Evolutionary conservation across 2,797 vertebrate genomes (phyloP).

Genomic region (Margarornis squamiger): DNA sequence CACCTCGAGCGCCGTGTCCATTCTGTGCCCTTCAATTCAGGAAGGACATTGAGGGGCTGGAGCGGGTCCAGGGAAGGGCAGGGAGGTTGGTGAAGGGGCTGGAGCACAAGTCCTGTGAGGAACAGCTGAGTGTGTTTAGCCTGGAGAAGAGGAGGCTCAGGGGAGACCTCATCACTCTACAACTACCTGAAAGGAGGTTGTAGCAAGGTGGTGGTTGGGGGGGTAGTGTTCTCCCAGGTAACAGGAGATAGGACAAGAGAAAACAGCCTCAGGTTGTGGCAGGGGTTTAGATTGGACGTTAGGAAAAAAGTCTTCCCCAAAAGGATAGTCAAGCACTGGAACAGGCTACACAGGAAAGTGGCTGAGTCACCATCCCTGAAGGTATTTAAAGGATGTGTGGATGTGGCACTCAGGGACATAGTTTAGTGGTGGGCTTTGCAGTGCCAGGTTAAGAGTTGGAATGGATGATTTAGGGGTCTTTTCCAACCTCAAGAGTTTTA

Average conservation of each 20-base stretch:
- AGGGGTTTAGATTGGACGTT: neutral
- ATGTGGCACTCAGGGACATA: neutral
- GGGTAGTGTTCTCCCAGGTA: neutral
- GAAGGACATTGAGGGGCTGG: neutral
- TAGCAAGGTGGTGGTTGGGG: fast-evolving
- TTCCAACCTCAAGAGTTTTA: neutral
- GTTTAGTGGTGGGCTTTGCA: neutral
- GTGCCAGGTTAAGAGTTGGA: neutral
- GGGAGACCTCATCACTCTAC: neutral
- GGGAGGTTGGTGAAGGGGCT: neutral
- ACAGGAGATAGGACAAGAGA: neutral
- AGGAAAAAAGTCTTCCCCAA: neutral
- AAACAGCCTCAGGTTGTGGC: neutral
- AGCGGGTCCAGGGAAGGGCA: neutral
- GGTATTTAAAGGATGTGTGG: neutral
- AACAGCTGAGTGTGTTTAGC: neutral
- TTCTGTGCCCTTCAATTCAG: neutral
- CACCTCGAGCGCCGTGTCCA: neutral
- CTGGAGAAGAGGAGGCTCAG: neutral
- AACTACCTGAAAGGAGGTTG: neutral
- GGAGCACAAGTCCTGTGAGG: neutral
- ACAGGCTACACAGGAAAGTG: neutral
- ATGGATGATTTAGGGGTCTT: neutral
- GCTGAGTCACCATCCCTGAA: neutral
- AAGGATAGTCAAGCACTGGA: neutral